A percentile compares a stretch with the other conserved stretches of the same genome.
Evolutionary conservation across 2,888 invertebrate genomes (phyloP).

Genomic region (Elysia crispata): DNA sequence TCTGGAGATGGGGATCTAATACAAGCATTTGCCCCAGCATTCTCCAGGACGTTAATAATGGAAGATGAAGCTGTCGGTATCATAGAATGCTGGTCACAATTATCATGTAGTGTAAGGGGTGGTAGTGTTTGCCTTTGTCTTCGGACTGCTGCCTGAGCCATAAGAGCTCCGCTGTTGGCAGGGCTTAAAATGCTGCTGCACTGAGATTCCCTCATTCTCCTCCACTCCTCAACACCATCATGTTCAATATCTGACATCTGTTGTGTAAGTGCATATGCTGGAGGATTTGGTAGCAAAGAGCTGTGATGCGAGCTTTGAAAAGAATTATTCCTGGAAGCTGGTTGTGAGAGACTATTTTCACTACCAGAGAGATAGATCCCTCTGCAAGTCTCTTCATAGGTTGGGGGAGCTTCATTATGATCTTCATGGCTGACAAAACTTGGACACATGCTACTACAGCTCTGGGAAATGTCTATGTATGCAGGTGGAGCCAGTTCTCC

Average conservation of each 20-base stretch:
- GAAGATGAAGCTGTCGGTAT: not conserved
- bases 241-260: not conserved
- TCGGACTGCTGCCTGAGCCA: no score
- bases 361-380: slow-evolving; percentile 30
- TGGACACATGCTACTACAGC: slow-evolving; percentile 48
- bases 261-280: not conserved
- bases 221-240: not conserved
- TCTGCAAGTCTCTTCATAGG: slow-evolving; percentile 56
- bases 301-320: no score
- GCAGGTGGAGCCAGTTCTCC: slow-evolving; percentile 58
- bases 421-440: slow-evolving; percentile 45
- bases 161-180: not conserved
- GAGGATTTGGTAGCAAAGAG: slow-evolving; percentile 14
- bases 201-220: not conserved
- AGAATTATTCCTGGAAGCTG: not conserved
- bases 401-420: slow-evolving; percentile 55
- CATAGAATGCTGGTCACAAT: not conserved
- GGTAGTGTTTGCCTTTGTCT: not conserved
- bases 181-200: slow-evolving; percentile 25
- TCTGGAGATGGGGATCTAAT: not conserved
- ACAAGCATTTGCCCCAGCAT: not conserved
- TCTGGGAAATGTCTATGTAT: slow-evolving; percentile 57
- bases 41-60: not conserved
- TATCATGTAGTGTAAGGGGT: not conserved
- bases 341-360: slow-evolving; percentile 33